These are phyloP conservation scores for Lamellibrachia satsuma DNA, from an alignment of 2,888 invertebrate genomes.

Conservation along the genomic window DNA sequence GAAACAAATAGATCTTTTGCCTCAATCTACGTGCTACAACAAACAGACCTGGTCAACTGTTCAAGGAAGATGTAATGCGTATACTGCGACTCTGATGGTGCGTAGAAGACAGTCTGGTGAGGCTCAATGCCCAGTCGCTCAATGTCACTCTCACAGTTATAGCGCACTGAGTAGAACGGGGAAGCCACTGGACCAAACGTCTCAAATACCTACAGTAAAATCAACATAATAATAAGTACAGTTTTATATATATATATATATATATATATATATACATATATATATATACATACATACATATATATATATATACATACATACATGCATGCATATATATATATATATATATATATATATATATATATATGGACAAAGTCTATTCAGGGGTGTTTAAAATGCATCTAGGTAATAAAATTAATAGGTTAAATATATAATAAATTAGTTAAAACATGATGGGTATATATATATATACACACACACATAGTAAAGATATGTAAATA, in stretches of 20 bases:
- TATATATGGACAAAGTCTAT: too few species aligned
- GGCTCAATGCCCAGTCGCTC: slow-evolving; percentile 73
- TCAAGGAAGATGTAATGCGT: slow-evolving; percentile 62
- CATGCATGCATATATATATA: too few species aligned
- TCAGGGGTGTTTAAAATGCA: neutral
- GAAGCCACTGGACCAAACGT: slow-evolving; percentile 87
- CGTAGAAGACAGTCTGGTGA: slow-evolving; percentile 83
- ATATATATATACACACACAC: too few species aligned
- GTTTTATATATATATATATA: neutral
- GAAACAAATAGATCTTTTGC: neutral
- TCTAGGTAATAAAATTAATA: too few species aligned
- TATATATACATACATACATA: neutral
- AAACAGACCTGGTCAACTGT: slow-evolving; percentile 71
- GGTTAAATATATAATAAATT: too few species aligned
- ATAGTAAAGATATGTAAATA: too few species aligned
- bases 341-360: neutral
- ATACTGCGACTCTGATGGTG: slow-evolving; percentile 79
- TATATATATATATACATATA: neutral
- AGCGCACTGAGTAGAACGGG: slow-evolving; percentile 90
- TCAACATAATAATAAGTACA: neutral
- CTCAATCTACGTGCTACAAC: neutral
- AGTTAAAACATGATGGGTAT: too few species aligned
- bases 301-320: too few species aligned
- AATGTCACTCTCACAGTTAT: slow-evolving; percentile 83
- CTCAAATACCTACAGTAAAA: slow-evolving; percentile 76